A percentile compares a stretch with the other conserved stretches of the same genome.
Conservation (phyloP, 2,113 vertebrate species). For the Phalacrocorax aristotelis region DNA sequence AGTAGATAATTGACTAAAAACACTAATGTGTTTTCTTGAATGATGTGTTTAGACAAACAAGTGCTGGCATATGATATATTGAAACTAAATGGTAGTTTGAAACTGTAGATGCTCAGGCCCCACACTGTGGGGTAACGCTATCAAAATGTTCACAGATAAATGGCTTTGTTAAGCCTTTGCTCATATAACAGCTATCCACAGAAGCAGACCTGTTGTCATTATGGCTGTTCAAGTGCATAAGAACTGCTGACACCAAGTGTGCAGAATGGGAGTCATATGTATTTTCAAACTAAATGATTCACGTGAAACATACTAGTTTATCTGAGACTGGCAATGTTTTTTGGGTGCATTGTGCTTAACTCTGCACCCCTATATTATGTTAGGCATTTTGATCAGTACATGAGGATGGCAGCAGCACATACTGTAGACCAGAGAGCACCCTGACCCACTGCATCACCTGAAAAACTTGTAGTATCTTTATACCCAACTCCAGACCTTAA, state of each 20-base stretch:
- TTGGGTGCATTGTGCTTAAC: background rate
- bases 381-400: background rate
- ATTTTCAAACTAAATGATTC: background rate
- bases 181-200: background rate
- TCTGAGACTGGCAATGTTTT: background rate
- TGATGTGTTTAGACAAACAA: conserved; percentile 59
- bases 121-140: background rate
- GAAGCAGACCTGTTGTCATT: background rate
- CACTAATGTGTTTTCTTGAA: conserved; percentile 47
- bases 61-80: conserved; percentile 10
- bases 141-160: conserved; percentile 27
- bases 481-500: background rate
- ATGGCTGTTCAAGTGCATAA: background rate
- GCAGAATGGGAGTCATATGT: background rate
- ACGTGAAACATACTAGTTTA: background rate
- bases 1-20: conserved; percentile 60
- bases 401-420: background rate
- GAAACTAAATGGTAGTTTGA: conserved; percentile 33
- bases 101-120: background rate
- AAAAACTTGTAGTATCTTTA: background rate
- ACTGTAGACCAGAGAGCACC: background rate
- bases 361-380: background rate
- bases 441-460: background rate
- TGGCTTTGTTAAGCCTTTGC: conserved; percentile 29
- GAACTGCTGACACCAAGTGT: background rate